Evolutionary conservation across 2,797 vertebrate species (phyloP).

Genomic region (Acanthurus lineatus): DNA sequence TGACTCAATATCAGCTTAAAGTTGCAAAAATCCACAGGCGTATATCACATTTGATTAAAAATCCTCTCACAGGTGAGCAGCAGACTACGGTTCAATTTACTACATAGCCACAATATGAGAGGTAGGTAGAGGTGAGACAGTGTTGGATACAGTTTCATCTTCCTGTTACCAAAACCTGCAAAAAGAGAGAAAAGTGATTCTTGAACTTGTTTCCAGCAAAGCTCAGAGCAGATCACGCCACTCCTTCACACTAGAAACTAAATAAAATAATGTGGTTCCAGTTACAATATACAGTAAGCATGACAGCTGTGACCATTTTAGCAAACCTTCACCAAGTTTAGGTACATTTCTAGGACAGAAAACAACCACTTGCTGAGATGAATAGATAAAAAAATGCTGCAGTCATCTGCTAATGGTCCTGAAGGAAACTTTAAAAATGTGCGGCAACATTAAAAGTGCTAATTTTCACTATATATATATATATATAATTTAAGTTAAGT

Average conservation of each 20-base stretch:
- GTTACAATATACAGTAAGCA: not conserved
- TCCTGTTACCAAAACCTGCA: slow-evolving; percentile 12
- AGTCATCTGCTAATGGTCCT: too few species aligned
- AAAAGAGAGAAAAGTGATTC: not conserved
- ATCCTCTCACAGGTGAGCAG: slow-evolving; percentile 59
- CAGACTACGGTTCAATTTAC: slow-evolving; percentile 16
- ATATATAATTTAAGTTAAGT: too few species aligned
- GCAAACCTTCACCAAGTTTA: not conserved
- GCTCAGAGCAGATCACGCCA: not conserved
- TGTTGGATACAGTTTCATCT: slow-evolving; percentile 1
- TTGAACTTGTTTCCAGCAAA: not conserved
- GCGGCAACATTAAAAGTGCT: too few species aligned
- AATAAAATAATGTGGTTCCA: not conserved
- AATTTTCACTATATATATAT: too few species aligned
- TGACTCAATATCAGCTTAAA: slow-evolving; percentile 72
- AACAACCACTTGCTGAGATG: not conserved
- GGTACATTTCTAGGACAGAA: not conserved
- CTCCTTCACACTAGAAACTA: not conserved
- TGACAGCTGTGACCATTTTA: not conserved
- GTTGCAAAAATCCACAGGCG: slow-evolving; percentile 54
- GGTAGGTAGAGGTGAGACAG: slow-evolving; percentile 27
- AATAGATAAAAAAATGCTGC: not conserved
- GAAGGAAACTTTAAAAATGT: too few species aligned
- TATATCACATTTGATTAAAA: slow-evolving; percentile 47
- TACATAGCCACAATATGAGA: slow-evolving; percentile 7